Evolutionary conservation across 2,113 vertebrate species (phyloP).

Genomic region (Spea bombifrons): DNA sequence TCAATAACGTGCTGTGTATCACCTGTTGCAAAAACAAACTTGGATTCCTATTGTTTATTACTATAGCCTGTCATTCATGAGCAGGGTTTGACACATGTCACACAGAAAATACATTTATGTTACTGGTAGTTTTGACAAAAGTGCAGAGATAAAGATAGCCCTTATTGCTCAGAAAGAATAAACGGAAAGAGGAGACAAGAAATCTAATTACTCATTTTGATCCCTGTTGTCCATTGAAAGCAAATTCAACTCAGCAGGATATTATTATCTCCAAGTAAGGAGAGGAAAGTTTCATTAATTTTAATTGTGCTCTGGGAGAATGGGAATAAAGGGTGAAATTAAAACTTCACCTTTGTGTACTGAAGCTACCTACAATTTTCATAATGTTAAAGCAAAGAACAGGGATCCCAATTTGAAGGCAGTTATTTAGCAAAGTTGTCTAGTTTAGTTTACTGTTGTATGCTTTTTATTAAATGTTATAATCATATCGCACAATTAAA

Average conservation of each 20-base stretch:
- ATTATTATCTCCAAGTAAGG: constrained; percentile 44
- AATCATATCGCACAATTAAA: too few species aligned
- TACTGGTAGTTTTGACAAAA: neutral
- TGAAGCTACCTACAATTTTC: constrained; percentile 42
- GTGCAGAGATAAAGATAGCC: constrained; percentile 2
- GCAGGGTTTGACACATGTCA: neutral
- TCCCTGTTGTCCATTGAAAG: constrained; percentile 43
- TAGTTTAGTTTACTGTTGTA: too few species aligned
- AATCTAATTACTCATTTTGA: constrained; percentile 44
- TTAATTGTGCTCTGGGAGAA: constrained; percentile 46
- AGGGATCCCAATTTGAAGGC: too few species aligned
- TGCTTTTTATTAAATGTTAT: too few species aligned
- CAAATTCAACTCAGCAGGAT: constrained; percentile 48
- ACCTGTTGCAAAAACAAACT: too few species aligned
- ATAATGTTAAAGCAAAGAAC: constrained; percentile 21
- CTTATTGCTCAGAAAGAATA: constrained; percentile 33
- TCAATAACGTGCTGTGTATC: too few species aligned
- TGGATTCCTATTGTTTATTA: neutral
- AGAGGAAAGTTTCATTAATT: constrained; percentile 44
- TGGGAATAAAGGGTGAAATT: constrained; percentile 46
- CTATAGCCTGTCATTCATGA: neutral
- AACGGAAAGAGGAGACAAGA: constrained; percentile 38
- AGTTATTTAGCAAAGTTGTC: too few species aligned
- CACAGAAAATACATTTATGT: neutral
- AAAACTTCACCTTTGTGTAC: constrained; percentile 45